Percentiles rank a stretch among this genome's conserved stretches.
These are phyloP conservation scores for Spea bombifrons DNA, from an alignment of 2,113 vertebrate genomes.

Conservation along the genomic window DNA sequence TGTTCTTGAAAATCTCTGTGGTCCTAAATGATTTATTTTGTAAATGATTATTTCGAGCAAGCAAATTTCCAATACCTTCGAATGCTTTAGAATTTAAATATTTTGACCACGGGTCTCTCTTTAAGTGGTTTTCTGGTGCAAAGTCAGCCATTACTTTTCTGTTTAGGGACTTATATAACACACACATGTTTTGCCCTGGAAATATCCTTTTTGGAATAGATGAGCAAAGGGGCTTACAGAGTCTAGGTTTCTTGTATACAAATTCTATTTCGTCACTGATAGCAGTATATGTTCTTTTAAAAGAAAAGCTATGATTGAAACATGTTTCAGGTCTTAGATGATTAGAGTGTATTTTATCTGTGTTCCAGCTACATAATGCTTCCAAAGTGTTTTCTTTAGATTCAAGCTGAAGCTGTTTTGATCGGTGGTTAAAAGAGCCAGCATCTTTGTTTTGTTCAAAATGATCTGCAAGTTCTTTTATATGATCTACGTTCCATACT, in stretches of 20 bases:
- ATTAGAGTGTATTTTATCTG: conserved; percentile 52
- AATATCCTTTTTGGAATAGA: conserved; percentile 51
- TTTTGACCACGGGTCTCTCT: conserved; percentile 36
- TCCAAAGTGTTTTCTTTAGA: conserved; percentile 52
- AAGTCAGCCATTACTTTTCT: conserved; percentile 53
- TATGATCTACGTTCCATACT: conserved; percentile 29
- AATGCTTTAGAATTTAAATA: conserved; percentile 24
- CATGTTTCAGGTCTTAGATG: conserved; percentile 50
- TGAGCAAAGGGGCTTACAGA: conserved; percentile 56
- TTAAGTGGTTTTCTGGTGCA: conserved; percentile 25
- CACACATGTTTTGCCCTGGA: conserved; percentile 46
- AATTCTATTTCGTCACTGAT: conserved; percentile 58
- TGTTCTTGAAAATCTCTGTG: conserved; percentile 18
- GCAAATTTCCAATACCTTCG: conserved; percentile 8
- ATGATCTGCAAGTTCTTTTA: neutral
- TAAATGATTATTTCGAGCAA: conserved; percentile 33
- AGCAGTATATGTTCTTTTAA: conserved; percentile 65
- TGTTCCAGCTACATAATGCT: conserved; percentile 55
- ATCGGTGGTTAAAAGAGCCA: conserved; percentile 46
- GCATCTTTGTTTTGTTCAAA: conserved; percentile 51
- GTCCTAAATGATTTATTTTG: conserved; percentile 23
- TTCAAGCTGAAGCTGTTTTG: conserved; percentile 44
- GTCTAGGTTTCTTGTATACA: conserved; percentile 58
- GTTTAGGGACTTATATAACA: conserved; percentile 53
- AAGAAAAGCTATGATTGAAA: conserved; percentile 51